Conservation (phyloP, 2,113 vertebrate species). For the Notarius lentiginosus region DNA sequence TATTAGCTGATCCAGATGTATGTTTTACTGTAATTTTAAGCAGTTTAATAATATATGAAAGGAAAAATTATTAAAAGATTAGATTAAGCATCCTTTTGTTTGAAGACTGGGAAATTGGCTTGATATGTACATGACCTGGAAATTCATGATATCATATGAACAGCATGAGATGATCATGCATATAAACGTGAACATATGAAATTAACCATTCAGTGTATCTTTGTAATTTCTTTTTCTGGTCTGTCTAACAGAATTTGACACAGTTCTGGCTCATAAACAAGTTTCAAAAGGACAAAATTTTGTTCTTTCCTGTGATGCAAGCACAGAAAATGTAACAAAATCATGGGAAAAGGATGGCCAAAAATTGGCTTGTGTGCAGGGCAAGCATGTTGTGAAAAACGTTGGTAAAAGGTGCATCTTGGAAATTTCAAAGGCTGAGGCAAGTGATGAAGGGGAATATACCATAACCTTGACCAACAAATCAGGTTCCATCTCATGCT, state of each 20-base stretch:
- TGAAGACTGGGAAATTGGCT: background rate
- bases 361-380: background rate
- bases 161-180: background rate
- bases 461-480: background rate
- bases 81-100: background rate
- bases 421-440: background rate
- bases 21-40: background rate
- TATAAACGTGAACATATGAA: background rate
- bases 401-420: background rate
- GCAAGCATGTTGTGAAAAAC: background rate
- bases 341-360: constrained; percentile 11
- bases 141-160: no score
- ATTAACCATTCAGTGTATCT: background rate
- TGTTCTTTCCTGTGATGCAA: constrained; percentile 10
- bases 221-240: background rate
- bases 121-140: background rate
- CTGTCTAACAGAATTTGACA: background rate
- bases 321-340: background rate
- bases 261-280: background rate
- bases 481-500: background rate
- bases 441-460: constrained; percentile 17
- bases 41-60: background rate
- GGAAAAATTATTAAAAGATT: background rate
- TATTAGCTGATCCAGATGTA: background rate
- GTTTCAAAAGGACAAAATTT: background rate